Conservation (phyloP, 2,888 invertebrate genomes). For the Nomada flava region DNA sequence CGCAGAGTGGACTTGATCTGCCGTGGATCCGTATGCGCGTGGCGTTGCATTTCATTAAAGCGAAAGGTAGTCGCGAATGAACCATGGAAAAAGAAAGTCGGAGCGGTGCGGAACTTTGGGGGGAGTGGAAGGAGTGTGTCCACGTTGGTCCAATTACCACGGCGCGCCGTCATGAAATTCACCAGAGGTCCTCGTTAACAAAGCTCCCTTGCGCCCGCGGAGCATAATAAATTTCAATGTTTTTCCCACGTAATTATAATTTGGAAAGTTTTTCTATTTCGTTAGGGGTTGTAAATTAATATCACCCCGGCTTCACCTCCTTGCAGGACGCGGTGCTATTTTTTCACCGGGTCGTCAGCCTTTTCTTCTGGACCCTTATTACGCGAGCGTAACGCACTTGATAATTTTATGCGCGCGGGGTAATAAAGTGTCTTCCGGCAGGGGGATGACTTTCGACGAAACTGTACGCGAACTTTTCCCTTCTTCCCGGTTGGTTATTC, state of each 20-base stretch:
- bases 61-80: slow-evolving; percentile 47
- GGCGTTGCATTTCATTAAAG: slow-evolving; percentile 77
- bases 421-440: slow-evolving; percentile 17
- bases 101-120: background rate
- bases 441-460: slow-evolving; percentile 16
- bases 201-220: slow-evolving; percentile 47
- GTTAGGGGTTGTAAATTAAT: slow-evolving; percentile 60
- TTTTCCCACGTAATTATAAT: slow-evolving; percentile 62
- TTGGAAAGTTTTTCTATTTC: slow-evolving; percentile 63
- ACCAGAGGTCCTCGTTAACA: slow-evolving; percentile 64
- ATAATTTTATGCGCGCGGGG: slow-evolving; percentile 25
- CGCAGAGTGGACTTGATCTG: slow-evolving; percentile 63
- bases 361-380: slow-evolving; percentile 15
- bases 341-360: background rate
- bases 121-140: slow-evolving; percentile 46
- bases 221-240: slow-evolving; percentile 70
- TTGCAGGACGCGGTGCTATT: background rate
- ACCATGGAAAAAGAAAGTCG: slow-evolving; percentile 60
- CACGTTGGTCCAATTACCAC: slow-evolving; percentile 68
- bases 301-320: background rate
- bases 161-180: slow-evolving; percentile 58
- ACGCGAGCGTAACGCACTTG: slow-evolving; percentile 9
- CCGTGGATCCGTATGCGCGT: slow-evolving; percentile 71
- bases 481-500: too few species aligned
- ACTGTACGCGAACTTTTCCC: slow-evolving; percentile 1